Base-by-base conservation (phyloP, 2,888 invertebrate species). In the Synergus gifuensis region DNA sequence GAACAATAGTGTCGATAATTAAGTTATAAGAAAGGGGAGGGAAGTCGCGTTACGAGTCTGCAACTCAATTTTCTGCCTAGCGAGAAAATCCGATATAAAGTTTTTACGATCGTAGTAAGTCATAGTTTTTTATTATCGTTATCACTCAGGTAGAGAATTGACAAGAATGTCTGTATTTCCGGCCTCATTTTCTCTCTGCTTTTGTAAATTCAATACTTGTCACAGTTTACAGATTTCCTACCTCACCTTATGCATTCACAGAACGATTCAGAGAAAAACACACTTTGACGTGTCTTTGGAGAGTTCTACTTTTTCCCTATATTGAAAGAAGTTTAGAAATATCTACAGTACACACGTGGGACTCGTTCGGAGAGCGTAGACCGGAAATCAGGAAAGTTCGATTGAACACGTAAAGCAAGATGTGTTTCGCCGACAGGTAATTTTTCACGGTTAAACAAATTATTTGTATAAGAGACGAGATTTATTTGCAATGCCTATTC, bases 201-300 rank as follows among this genome's bases (percentile, higher is more conserved):
- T 69, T 67, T 67, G 76, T 79, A 76, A 77, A 76, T 76, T 69
- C 63, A 46, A 78, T 78, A 42, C 49, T 58, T 78, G 46, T 73
- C 73, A 54, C 54, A 58, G 40, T 73, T 73, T 73, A 73, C 40
- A 73, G 54, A 73, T 58, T 73, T 73, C n/a, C n/a, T 11, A 73
- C 36, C 54, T 73, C 36, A 36, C 69, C 36, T 40, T 73, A 73
- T 36, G 54, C 40, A 66, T 66, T 66, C 66, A 66, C 42, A 18
- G 42, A 66, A 42, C 66, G 40, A 66, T 66, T 42, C 42, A 18
- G 42, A 66, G 42, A 40, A 73, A 73, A 73, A 54, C 54, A 73
- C n/a, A 73, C 73, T 73, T 40, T n/a, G 54, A 73, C 40, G 49
- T 73, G 36, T 73, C 54, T 58, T 73, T 18, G 16, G 54, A 54